Evolutionary conservation across 2,797 vertebrate genomes (phyloP), one percentile per base, ranked within the genome.

Genomic region (Pachyuromys duprasi): DNA sequence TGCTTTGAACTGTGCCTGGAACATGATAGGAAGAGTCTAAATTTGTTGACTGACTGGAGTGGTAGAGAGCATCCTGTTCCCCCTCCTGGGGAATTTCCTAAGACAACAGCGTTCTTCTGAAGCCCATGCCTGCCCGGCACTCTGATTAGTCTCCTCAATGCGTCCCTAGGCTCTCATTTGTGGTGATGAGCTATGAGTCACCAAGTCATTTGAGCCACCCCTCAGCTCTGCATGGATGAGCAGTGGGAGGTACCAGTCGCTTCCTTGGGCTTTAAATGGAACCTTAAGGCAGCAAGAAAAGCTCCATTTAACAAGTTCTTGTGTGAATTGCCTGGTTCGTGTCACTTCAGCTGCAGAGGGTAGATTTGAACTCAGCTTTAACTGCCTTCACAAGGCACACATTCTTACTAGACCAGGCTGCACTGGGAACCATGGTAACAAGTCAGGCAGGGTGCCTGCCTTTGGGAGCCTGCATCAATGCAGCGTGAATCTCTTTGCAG

Each of bases 221-320:
- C 83, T 76, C 60, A 31, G 72, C 6, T 69, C 76, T 65, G 28
- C 8, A 4, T 65, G 42, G 72, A 78, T 26, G 36, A n/a, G 31
- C 22, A 79, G 11, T 15, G 55, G 11, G 33, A 79, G n/a, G 12
- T 63, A 45, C 13, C 39, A 14, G 31, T 69, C 6, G 9, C 49
- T 33, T 79, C 39, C 93, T 2, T 83, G 86, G 39, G 72, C 39
- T 93, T 74, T 63, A 62, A 18, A 87, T 95, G 74, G 62, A 88
- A 93, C 95, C n/a, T 63, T 72, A 89, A 91, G 63, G 33, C 45
- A 72, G 42, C 22, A 60, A 72, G 24, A 79, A 36, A 91, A 26
- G 24, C 82, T 62, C 18, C 87, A 20, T 83, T 93, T 78, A 80
- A 79, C 31, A 90, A 90, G n/a, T 79, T 92, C 24, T 33, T 33